Evolutionary conservation across 2,797 vertebrate species (phyloP).

Genomic region (Channallabes apus): DNA sequence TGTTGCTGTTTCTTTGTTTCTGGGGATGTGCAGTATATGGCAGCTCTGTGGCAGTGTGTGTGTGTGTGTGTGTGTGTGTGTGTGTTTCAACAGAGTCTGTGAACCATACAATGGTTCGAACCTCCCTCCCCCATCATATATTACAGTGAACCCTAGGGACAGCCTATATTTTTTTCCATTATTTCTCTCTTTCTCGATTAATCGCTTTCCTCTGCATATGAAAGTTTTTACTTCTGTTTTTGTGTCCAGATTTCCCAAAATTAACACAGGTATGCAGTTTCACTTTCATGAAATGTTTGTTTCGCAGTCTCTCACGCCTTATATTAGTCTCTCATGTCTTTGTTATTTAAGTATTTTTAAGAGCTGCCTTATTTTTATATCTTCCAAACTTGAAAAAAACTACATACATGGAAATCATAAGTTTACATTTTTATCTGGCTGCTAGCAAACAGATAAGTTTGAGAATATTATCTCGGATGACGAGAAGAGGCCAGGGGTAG

Average conservation of each 20-base stretch:
- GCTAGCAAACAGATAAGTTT: neutral
- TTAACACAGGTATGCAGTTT: neutral
- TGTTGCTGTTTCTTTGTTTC: neutral
- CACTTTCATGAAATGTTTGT: neutral
- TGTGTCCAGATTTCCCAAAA: neutral
- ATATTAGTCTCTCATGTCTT: neutral
- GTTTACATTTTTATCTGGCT: neutral
- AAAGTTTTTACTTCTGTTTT: slow-evolving; percentile 28
- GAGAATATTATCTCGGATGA: slow-evolving; percentile 12
- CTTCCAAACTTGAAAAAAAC: neutral
- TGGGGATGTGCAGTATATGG: neutral
- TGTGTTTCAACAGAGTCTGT: slow-evolving; percentile 55
- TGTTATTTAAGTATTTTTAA: neutral
- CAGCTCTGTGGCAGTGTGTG: slow-evolving; percentile 1
- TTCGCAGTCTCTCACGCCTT: neutral
- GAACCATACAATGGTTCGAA: slow-evolving; percentile 63
- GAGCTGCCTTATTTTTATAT: neutral
- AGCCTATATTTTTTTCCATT: slow-evolving; percentile 59
- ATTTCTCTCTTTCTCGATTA: slow-evolving; percentile 50
- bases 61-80: slow-evolving; percentile 32
- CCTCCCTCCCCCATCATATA: slow-evolving; percentile 66
- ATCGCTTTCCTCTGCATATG: slow-evolving; percentile 48
- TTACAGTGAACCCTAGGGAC: slow-evolving; percentile 65
- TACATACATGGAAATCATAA: neutral
- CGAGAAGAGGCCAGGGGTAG: too few species aligned